Evolutionary conservation across 1,140 invertebrate genomes (phyloP).

Genomic region (Melipona quadrifasciata): DNA sequence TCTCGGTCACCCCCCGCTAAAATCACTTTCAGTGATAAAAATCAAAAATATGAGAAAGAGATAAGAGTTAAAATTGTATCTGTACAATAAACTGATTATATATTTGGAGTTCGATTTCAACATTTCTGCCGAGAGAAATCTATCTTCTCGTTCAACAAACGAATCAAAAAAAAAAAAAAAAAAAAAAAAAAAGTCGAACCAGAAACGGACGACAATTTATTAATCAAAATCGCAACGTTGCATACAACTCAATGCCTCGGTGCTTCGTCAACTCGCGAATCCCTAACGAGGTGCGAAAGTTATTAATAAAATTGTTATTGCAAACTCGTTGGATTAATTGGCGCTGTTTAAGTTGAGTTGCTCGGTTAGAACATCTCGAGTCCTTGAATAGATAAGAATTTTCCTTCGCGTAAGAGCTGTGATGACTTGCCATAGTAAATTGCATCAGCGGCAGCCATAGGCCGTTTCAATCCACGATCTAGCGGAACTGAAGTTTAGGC

Average conservation of each 20-base stretch:
- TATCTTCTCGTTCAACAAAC: no score
- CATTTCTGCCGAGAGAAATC: no score
- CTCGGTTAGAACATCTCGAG: neutral
- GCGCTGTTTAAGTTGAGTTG: neutral
- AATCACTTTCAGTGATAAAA: no score
- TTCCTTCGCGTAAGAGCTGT: neutral
- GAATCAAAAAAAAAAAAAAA: no score
- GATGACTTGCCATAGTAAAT: neutral
- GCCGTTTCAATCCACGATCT: slow-evolving; percentile 16
- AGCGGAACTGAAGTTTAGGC: slow-evolving; percentile 34
- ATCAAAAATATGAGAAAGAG: no score
- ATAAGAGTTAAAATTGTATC: no score
- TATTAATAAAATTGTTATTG: slow-evolving; percentile 32
- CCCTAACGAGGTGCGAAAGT: slow-evolving; percentile 30
- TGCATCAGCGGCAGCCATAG: neutral
- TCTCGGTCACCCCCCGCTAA: no score
- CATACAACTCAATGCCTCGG: neutral
- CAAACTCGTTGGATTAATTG: slow-evolving; percentile 41
- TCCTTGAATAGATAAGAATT: neutral
- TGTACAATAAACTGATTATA: no score
- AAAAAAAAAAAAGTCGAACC: neutral
- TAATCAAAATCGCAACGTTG: neutral
- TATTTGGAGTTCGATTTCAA: no score
- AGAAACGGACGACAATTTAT: neutral
- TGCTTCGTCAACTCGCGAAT: slow-evolving; percentile 9